Evolutionary conservation across 2,797 vertebrate species (phyloP).

Genomic region (Synaphobranchus kaupii): DNA sequence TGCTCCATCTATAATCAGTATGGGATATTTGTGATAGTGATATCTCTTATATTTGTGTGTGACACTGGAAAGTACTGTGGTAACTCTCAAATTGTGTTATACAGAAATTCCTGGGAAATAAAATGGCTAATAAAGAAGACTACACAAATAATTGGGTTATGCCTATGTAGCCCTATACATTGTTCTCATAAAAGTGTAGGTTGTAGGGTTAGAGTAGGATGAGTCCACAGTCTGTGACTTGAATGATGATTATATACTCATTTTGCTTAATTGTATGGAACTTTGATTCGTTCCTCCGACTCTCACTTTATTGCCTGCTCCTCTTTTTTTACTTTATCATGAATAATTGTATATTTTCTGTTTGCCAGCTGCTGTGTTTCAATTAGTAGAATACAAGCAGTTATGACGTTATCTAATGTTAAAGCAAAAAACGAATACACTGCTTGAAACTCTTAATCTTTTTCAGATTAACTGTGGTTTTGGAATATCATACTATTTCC

Average conservation of each 20-base stretch:
- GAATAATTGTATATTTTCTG: neutral
- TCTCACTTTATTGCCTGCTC: neutral
- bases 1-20: neutral
- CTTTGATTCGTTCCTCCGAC: neutral
- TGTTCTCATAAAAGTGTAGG: neutral
- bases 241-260: neutral
- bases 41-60: neutral
- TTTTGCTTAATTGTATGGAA: neutral
- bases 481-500: neutral
- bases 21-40: neutral
- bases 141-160: neutral
- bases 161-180: neutral
- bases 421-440: conserved; percentile 18
- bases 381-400: conserved; percentile 1
- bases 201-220: neutral
- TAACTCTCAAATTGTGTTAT: neutral
- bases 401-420: neutral
- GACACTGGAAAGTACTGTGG: neutral
- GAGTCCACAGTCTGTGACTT: neutral
- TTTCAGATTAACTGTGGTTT: conserved; percentile 16
- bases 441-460: conserved; percentile 25
- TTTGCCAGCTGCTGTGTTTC: neutral
- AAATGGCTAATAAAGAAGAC: neutral
- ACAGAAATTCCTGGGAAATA: neutral
- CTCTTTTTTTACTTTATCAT: neutral